Conservation (phyloP, 2,888 invertebrate genomes). For the Ormyrus rosae region DNA sequence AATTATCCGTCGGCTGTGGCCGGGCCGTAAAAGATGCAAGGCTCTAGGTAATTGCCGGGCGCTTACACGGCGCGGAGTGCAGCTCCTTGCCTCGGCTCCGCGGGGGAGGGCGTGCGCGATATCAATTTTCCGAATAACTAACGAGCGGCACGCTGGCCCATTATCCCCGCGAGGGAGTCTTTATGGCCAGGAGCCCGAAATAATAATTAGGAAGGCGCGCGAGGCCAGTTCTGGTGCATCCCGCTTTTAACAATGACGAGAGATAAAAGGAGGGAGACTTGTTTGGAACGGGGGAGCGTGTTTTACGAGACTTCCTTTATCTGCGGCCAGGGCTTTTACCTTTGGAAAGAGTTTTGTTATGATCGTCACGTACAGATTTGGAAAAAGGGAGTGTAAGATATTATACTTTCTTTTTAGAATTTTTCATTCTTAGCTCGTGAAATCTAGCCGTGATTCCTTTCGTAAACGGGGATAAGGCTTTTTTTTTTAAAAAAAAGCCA, state of each 20-base stretch:
- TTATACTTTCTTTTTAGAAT: too few relatives aligned
- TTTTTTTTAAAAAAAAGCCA: too few relatives aligned
- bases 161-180: constrained; percentile 27
- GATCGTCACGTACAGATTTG: too few relatives aligned
- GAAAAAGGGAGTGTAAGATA: too few relatives aligned
- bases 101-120: constrained; percentile 16
- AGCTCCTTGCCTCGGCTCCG: not conserved
- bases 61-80: constrained; percentile 2
- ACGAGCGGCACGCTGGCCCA: constrained; percentile 20
- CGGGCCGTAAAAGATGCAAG: constrained; percentile 64
- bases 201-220: constrained; percentile 10
- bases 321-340: not conserved
- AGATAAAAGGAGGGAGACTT: not conserved
- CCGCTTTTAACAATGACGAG: not conserved
- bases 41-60: constrained; percentile 63
- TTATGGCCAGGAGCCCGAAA: constrained; percentile 18
- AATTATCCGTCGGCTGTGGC: constrained; percentile 59
- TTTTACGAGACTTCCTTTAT: not conserved
- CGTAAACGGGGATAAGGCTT: too few relatives aligned
- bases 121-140: constrained; percentile 47
- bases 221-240: not conserved
- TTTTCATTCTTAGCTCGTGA: too few relatives aligned
- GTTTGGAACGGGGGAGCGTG: too few relatives aligned
- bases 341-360: too few relatives aligned
- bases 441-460: too few relatives aligned